Percentiles rank a stretch among this genome's conserved stretches.
phyloP scores from a whole-genome alignment of 1,140 invertebrate genomes.

The Sycophila sp. region DNA sequence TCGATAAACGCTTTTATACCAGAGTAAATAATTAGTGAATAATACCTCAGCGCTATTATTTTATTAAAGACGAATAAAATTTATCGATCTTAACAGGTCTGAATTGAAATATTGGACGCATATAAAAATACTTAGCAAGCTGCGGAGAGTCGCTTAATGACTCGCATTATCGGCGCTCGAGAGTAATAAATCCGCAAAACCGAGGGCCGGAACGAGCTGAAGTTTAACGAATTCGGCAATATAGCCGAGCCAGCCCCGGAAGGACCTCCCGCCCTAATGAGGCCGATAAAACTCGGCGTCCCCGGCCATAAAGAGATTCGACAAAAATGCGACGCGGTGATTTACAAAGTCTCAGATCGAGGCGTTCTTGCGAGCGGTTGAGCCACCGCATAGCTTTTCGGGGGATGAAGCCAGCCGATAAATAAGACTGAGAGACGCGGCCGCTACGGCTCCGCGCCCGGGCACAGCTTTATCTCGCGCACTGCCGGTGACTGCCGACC shows the following conservation, averaged over 20 bases:
- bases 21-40: too few species aligned
- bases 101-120: too few species aligned
- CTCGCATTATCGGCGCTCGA: too few species aligned
- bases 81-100: too few species aligned
- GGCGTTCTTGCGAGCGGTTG: background rate
- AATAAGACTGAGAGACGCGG: slow-evolving; percentile 37
- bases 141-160: too few species aligned
- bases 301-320: background rate
- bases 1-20: too few species aligned
- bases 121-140: too few species aligned
- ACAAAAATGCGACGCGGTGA: slow-evolving; percentile 9
- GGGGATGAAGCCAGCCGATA: slow-evolving; percentile 44
- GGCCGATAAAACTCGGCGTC: background rate
- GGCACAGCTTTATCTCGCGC: slow-evolving; percentile 1
- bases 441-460: background rate
- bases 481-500: too few species aligned
- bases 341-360: slow-evolving; percentile 15
- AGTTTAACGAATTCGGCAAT: slow-evolving; percentile 14
- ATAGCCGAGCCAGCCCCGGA: background rate
- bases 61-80: too few species aligned
- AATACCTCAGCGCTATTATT: too few species aligned
- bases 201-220: too few species aligned
- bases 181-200: too few species aligned
- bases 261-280: slow-evolving; percentile 10
- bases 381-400: slow-evolving; percentile 15